Evolutionary conservation across 1,140 invertebrate species (phyloP).

Genomic region (Hypothenemus hampei): DNA sequence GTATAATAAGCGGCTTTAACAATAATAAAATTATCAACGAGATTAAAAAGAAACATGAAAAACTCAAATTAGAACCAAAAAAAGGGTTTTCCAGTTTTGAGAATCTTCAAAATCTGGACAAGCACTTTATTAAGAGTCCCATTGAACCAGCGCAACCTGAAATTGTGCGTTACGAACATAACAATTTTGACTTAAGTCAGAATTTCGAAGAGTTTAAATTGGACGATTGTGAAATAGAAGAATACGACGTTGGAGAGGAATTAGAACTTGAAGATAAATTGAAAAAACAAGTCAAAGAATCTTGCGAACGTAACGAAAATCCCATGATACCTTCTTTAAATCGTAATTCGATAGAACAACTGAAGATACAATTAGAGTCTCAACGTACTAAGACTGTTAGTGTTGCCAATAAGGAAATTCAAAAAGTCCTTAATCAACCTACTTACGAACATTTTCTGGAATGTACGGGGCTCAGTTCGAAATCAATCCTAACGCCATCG

Average conservation of each 20-base stretch:
- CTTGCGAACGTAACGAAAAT: slow-evolving; percentile 27
- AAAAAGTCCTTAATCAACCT: slow-evolving; percentile 28
- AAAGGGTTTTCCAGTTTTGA: slow-evolving; percentile 43
- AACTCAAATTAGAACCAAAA: slow-evolving; percentile 29
- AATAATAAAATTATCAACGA: slow-evolving; percentile 44
- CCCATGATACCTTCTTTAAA: slow-evolving; percentile 32
- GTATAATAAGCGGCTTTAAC: slow-evolving; percentile 55
- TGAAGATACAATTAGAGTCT: slow-evolving; percentile 39
- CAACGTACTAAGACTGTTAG: slow-evolving; percentile 22
- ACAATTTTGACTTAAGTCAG: slow-evolving; percentile 64
- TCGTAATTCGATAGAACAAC: slow-evolving; percentile 32
- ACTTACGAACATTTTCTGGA: slow-evolving; percentile 72
- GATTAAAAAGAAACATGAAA: slow-evolving; percentile 37
- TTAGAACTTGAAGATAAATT: slow-evolving; percentile 26
- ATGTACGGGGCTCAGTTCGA: slow-evolving; percentile 73
- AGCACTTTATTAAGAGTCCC: slow-evolving; percentile 25
- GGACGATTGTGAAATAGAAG: slow-evolving; percentile 65
- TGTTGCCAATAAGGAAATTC: slow-evolving; percentile 3
- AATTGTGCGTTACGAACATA: too few species aligned
- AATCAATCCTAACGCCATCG: slow-evolving; percentile 70
- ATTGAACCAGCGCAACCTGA: slow-evolving; percentile 41
- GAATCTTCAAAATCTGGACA: slow-evolving; percentile 43
- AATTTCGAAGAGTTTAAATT: slow-evolving; percentile 78
- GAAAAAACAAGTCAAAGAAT: slow-evolving; percentile 25
- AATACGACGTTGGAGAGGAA: slow-evolving; percentile 37